These are phyloP conservation scores for Osedax fenrisi DNA, from an alignment of 2,888 invertebrate genomes.

Conservation along the genomic window DNA sequence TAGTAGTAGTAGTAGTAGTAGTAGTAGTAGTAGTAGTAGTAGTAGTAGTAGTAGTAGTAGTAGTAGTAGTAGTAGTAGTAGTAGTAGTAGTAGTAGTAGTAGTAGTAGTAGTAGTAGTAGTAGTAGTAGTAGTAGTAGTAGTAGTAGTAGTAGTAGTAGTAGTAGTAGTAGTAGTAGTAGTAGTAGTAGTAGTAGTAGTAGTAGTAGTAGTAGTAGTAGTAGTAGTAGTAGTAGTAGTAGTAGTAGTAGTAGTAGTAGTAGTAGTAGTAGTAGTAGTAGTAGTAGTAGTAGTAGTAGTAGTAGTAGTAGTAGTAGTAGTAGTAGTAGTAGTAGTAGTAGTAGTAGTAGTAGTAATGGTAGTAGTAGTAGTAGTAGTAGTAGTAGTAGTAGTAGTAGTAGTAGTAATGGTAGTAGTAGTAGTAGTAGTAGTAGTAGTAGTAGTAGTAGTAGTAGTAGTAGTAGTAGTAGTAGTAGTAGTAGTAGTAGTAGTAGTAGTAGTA, in stretches of 20 bases:
- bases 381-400: not conserved
- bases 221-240: not conserved
- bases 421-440: too few relatives aligned
- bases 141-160: constrained; percentile 12
- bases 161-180: constrained; percentile 17
- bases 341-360: not conserved
- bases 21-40: constrained; percentile 7
- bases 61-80: constrained; percentile 15
- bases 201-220: constrained; percentile 15
- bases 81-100: constrained; percentile 9
- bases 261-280: constrained; percentile 25
- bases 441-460: too few relatives aligned
- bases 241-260: constrained; percentile 24
- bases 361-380: constrained; percentile 8
- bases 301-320: too few relatives aligned
- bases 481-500: constrained; percentile 16
- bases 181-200: constrained; percentile 20
- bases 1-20: constrained; percentile 8
- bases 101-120: not conserved
- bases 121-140: constrained; percentile 16
- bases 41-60: constrained; percentile 14
- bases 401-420: too few relatives aligned
- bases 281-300: constrained; percentile 19
- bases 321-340: too few relatives aligned
- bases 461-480: not conserved